Evolutionary conservation across 2,797 vertebrate species (phyloP).

Genomic region (Balearica regulorum): DNA sequence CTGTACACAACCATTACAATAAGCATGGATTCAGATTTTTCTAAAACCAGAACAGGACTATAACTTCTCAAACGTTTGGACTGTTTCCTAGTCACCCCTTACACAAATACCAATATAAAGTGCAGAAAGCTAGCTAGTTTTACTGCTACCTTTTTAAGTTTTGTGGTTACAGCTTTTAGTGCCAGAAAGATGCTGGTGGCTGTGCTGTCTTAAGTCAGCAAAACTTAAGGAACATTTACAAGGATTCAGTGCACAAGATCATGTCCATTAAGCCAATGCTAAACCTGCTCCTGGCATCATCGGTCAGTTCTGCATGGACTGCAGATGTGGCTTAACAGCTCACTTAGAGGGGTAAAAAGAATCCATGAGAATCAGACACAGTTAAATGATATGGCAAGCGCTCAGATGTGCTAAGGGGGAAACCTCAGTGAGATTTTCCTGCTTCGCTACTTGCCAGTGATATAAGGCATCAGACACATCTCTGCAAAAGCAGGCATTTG

Average conservation of each 20-base stretch:
- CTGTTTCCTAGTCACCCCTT: not conserved
- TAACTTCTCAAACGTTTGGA: not conserved
- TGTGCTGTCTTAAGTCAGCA: constrained; percentile 18
- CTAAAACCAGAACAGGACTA: not conserved
- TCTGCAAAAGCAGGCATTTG: not conserved
- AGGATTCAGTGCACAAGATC: not conserved
- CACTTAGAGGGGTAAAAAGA: not conserved
- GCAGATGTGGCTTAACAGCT: not conserved
- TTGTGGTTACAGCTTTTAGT: not conserved
- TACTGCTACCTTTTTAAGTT: not conserved
- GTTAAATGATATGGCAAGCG: not conserved
- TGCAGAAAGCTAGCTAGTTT: not conserved
- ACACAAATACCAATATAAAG: not conserved
- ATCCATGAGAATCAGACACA: not conserved
- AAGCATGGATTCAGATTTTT: not conserved
- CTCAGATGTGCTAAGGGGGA: not conserved
- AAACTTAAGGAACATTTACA: not conserved
- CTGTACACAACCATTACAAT: not conserved
- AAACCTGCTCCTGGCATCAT: not conserved
- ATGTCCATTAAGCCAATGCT: not conserved
- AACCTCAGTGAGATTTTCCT: not conserved
- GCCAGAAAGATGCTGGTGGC: not conserved
- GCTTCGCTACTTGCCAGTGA: not conserved
- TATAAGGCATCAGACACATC: not conserved
- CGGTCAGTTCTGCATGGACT: not conserved